A percentile compares a stretch with the other conserved stretches of the same genome.
These are phyloP conservation scores for Cichladusa arquata DNA, from an alignment of 2,113 vertebrate genomes.

Conservation along the genomic window DNA sequence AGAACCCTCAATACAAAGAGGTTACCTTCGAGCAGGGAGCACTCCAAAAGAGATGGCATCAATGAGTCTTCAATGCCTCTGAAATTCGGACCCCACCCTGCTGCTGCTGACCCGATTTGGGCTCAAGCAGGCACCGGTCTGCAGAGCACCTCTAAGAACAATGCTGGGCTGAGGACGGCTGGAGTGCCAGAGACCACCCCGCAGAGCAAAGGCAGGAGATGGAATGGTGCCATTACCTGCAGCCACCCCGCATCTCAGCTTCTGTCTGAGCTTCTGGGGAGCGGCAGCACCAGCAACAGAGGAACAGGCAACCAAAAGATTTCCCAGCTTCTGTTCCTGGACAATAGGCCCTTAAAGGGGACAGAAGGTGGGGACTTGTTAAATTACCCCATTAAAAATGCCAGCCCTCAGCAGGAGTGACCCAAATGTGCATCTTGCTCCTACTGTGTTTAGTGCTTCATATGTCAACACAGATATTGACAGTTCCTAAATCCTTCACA, in stretches of 20 bases:
- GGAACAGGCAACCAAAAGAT: not conserved
- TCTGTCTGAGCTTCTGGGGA: not conserved
- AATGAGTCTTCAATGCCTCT: not conserved
- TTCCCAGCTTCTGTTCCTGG: not conserved
- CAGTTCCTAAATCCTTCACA: constrained; percentile 45
- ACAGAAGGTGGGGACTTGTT: not conserved
- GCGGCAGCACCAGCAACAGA: not conserved
- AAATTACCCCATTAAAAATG: not conserved
- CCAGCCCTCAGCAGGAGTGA: not conserved
- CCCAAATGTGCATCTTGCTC: not conserved
- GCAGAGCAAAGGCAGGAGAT: not conserved
- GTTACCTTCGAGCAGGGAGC: not conserved
- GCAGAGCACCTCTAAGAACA: not conserved
- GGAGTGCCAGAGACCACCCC: not conserved
- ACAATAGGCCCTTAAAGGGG: not conserved
- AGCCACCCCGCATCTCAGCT: not conserved
- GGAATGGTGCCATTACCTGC: not conserved
- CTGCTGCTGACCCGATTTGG: fast-evolving
- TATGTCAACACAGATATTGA: constrained; percentile 3
- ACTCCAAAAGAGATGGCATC: not conserved
- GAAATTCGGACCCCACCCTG: not conserved
- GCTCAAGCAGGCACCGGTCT: not conserved
- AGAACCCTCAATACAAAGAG: not conserved
- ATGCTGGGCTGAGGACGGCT: fast-evolving
- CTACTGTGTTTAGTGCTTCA: not conserved